Evolutionary conservation across 1,140 invertebrate genomes (phyloP).

Genomic region (Musca vetustissima): DNA sequence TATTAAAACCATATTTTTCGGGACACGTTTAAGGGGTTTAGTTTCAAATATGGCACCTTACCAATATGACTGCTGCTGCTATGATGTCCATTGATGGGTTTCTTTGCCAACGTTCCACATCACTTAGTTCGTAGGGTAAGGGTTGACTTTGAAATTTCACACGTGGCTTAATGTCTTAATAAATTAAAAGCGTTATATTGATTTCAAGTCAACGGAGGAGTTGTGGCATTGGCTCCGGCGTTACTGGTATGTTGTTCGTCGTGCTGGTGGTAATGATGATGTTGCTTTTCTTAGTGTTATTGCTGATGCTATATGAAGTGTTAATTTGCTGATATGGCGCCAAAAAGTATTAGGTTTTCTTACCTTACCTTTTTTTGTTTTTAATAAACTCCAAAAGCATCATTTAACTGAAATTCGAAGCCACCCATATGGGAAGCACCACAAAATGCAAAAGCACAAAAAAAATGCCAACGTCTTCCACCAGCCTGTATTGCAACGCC

Average conservation of each 20-base stretch:
- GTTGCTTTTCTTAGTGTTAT: background rate
- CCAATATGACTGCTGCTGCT: background rate
- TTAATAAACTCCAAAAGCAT: background rate
- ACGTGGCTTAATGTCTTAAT: constrained; percentile 23
- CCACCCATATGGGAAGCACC: constrained; percentile 14
- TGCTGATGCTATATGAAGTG: constrained; percentile 17
- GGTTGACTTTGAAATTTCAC: constrained; percentile 16
- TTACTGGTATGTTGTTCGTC: background rate
- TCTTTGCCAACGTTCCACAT: background rate
- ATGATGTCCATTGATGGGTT: background rate
- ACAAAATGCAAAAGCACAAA: too few species aligned
- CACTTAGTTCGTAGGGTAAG: background rate
- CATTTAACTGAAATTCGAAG: constrained; percentile 16
- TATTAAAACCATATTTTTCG: too few species aligned
- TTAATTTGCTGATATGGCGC: constrained; percentile 24
- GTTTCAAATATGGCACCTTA: constrained; percentile 16
- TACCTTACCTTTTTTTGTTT: background rate
- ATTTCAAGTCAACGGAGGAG: constrained; percentile 3
- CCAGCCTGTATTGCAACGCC: constrained; percentile 4
- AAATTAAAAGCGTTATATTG: constrained; percentile 17
- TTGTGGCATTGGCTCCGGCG: background rate
- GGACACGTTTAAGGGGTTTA: too few species aligned
- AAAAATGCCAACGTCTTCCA: too few species aligned
- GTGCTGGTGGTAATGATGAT: too few species aligned
- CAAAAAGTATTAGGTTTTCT: constrained; percentile 18